Conservation (phyloP, 2,113 vertebrate species). For the Sceloporus undulatus region DNA sequence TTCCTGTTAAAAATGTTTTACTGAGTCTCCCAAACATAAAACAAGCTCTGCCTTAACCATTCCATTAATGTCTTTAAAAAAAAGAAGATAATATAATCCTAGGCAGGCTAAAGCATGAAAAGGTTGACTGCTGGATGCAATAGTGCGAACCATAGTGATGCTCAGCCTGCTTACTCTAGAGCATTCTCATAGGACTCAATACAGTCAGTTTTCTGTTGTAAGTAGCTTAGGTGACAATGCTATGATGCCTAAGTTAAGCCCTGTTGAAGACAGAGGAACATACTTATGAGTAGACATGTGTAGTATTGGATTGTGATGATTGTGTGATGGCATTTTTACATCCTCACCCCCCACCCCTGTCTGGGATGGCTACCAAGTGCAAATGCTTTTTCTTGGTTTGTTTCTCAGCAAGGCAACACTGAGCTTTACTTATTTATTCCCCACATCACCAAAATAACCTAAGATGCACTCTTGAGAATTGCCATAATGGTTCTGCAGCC, state of each 20-base stretch:
- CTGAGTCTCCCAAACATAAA: background rate
- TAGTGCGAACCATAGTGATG: background rate
- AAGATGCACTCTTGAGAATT: background rate
- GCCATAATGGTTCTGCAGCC: background rate
- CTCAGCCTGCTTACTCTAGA: background rate
- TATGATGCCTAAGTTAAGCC: no score
- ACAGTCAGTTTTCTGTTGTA: background rate
- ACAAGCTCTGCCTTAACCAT: background rate
- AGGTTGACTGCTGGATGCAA: slow-evolving; percentile 1
- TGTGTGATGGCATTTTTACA: no score
- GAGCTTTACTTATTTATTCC: slow-evolving; percentile 8
- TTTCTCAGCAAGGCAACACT: background rate
- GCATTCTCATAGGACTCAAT: background rate
- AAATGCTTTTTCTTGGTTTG: background rate
- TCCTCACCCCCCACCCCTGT: background rate
- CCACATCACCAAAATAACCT: background rate
- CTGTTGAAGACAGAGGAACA: no score
- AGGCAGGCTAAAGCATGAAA: slow-evolving; percentile 43
- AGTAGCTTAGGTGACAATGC: no score
- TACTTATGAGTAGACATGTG: no score
- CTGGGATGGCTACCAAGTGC: background rate
- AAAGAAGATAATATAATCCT: slow-evolving; percentile 53
- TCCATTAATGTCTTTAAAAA: slow-evolving; percentile 38
- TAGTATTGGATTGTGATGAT: background rate
- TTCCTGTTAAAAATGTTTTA: background rate